phyloP scores from a whole-genome alignment of 1,140 invertebrate species.

The Diplogasteroides magnus region DNA sequence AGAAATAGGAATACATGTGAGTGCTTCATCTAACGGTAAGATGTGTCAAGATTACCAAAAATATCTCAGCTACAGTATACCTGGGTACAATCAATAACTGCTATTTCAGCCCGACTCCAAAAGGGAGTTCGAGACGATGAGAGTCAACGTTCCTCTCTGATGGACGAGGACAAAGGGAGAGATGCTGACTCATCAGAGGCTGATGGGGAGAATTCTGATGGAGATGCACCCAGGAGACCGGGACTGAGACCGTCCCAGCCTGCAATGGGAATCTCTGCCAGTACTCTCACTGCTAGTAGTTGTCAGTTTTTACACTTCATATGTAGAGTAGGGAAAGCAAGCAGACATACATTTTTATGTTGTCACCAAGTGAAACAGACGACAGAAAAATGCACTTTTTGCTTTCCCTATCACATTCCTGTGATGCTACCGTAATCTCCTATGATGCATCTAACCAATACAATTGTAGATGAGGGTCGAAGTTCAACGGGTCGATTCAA shows the following conservation, averaged over 20 bases:
- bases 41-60: not conserved
- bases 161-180: constrained; percentile 32
- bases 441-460: too few relatives aligned
- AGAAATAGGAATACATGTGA: constrained; percentile 1
- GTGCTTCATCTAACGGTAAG: not conserved
- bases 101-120: constrained; percentile 15
- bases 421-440: too few relatives aligned
- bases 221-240: constrained; percentile 15
- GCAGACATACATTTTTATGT: too few relatives aligned
- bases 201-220: constrained; percentile 27
- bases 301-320: constrained; percentile 31
- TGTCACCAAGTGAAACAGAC: too few relatives aligned
- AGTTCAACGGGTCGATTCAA: not conserved
- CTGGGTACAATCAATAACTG: constrained; percentile 8
- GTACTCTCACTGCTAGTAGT: constrained; percentile 26
- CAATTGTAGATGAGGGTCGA: not conserved
- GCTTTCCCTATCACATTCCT: too few relatives aligned
- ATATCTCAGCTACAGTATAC: constrained; percentile 12
- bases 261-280: constrained; percentile 34
- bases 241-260: constrained; percentile 22
- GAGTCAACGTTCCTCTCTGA: constrained; percentile 34
- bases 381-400: too few relatives aligned
- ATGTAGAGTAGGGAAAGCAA: too few relatives aligned
- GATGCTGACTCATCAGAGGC: constrained; percentile 27
- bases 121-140: constrained; percentile 28